A percentile compares a stretch with the other conserved stretches of the same genome.
These are phyloP conservation scores for Gymnogyps californianus DNA, from an alignment of 2,113 vertebrate species.

Conservation along the genomic window DNA sequence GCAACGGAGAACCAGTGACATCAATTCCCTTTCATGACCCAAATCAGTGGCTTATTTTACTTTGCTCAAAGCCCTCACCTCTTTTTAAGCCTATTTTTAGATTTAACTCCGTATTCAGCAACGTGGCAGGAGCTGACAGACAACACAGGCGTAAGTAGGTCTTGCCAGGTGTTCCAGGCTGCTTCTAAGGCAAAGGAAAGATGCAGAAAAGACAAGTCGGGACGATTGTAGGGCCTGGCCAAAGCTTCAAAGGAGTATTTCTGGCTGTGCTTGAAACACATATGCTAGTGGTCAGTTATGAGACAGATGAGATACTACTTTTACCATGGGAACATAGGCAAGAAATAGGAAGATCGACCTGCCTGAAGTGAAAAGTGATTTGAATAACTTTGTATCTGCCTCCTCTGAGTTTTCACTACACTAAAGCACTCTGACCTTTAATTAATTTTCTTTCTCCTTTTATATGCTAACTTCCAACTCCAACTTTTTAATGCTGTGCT, in stretches of 20 bases:
- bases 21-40: slow-evolving; percentile 56
- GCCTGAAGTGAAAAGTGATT: slow-evolving; percentile 32
- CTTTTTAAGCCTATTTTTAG: slow-evolving; percentile 61
- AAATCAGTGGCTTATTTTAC: slow-evolving; percentile 64
- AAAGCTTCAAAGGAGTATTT: slow-evolving; percentile 49
- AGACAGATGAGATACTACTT: slow-evolving; percentile 25
- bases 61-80: slow-evolving; percentile 46
- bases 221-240: slow-evolving; percentile 5
- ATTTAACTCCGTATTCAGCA: slow-evolving; percentile 39
- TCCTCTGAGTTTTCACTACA: slow-evolving; percentile 10
- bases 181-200: background rate
- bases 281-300: slow-evolving; percentile 19
- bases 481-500: background rate
- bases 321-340: slow-evolving; percentile 10
- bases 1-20: slow-evolving; percentile 27
- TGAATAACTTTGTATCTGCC: slow-evolving; percentile 40
- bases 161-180: slow-evolving; percentile 10
- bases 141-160: slow-evolving; percentile 14
- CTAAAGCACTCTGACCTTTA: slow-evolving; percentile 32
- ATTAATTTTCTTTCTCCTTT: slow-evolving; percentile 34
- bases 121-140: slow-evolving; percentile 28
- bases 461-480: slow-evolving; percentile 16
- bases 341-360: slow-evolving; percentile 35
- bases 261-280: slow-evolving; percentile 53
- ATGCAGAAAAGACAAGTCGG: slow-evolving; percentile 32